Base-by-base conservation (phyloP, 2,113 vertebrate species). In the Carassius gibelio region DNA sequence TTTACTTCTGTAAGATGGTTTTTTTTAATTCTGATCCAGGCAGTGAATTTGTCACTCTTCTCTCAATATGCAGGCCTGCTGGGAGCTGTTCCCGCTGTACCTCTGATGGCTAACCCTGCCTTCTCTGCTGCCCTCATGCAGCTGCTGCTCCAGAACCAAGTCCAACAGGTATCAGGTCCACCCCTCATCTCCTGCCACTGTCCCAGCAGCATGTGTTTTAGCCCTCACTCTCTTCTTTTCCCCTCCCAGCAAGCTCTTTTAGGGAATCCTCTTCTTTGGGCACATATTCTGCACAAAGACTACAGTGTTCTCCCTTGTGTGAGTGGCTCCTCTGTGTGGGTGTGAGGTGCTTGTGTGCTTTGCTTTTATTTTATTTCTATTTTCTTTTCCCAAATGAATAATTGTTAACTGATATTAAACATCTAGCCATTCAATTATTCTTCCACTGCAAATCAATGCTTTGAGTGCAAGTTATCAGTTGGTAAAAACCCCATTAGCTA, bases 41-140 rank as follows among this genome's bases (percentile, higher is more conserved):
- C 15, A 19, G 45, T 50, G 9, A 3, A 38, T 23, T 42, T 74
- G 11, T 2, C 4, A 76, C 26, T 57, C 50, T 77, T 45, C 38
- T 57, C 74, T 77, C 19, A 71, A 1, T 79, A 34, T 4, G 0
- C 88, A 99, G 97, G 97, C 62, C 92, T 99, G 85, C 94, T 99
- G 0, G 97, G 97, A 0, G 96, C 96, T 0, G 94, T 96, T 1
- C 97, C 97, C 0, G 81, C 95, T 0, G 79, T 97, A 91, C 96
- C 97, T 0, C 92, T 98, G 76, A 90, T 98, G 64, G 85, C 87
- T 4, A 96, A 95, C 83, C 97, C 97, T 0, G 96, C 96, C 0
- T 93, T 98, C 15, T 96, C 97, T 0, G 94, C 96, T 0, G 95
- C 96, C 0, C 93, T 98, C 5, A 93, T 99, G 84, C 97, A 98